Conservation (phyloP, 2,113 vertebrate genomes). For the Gracilinanus agilis region DNA sequence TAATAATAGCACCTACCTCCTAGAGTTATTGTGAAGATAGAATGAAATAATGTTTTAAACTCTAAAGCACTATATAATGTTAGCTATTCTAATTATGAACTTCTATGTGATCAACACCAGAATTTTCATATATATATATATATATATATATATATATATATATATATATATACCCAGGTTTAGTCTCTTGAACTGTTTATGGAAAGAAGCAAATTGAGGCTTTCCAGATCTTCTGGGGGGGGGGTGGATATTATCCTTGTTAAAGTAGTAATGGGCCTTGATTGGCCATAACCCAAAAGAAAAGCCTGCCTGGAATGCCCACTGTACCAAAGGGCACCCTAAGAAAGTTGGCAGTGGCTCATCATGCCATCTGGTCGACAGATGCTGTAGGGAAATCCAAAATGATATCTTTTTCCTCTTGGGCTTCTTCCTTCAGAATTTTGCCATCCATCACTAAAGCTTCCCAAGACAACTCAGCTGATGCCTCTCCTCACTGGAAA, state of each 20-base stretch:
- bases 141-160: neutral
- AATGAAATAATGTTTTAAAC: neutral
- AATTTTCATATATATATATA: neutral
- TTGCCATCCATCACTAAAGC: neutral
- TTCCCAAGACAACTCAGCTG: neutral
- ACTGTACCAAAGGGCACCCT: rapidly evolving
- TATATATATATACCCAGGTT: neutral
- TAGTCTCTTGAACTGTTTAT: neutral
- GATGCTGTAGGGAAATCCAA: neutral
- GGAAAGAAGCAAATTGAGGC: neutral
- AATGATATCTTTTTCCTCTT: neutral
- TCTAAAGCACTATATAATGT: neutral
- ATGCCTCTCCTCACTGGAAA: neutral
- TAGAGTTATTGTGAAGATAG: neutral
- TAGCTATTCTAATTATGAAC: neutral
- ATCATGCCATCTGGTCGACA: neutral
- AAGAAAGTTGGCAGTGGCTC: no score
- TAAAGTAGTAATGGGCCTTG: neutral
- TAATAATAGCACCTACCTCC: neutral
- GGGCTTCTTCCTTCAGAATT: neutral
- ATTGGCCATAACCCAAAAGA: neutral
- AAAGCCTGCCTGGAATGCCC: neutral
- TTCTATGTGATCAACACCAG: neutral
- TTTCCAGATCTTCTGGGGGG: slow-evolving; percentile 17
- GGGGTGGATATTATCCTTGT: neutral